Conservation (phyloP, 2,888 invertebrate species). For the Glaucopsyche alexis region DNA sequence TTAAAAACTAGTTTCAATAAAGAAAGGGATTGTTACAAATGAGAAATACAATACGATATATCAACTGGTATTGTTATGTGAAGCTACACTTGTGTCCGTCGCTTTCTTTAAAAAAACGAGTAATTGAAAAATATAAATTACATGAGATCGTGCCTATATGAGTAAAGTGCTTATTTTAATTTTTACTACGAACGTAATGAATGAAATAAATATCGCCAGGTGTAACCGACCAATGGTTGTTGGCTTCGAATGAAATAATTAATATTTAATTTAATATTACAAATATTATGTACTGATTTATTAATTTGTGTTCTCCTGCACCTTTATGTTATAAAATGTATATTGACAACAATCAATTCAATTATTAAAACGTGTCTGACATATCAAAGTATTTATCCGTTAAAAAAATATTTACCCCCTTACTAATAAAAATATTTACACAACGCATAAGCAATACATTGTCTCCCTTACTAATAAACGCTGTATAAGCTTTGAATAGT, state of each 20-base stretch:
- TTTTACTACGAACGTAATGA: constrained; percentile 22
- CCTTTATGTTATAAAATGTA: background rate
- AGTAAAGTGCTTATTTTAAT: constrained; percentile 49
- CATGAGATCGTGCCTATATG: constrained; percentile 71
- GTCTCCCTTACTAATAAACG: no score
- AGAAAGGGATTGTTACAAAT: background rate
- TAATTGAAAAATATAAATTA: constrained; percentile 54
- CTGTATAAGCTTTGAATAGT: no score
- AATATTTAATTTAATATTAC: background rate
- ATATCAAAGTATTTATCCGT: background rate
- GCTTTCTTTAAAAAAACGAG: constrained; percentile 29
- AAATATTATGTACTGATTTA: background rate
- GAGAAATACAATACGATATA: background rate
- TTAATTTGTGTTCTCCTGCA: background rate
- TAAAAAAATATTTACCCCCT: background rate
- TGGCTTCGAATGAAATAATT: background rate
- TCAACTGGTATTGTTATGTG: background rate
- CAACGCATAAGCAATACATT: no score
- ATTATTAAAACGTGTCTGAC: background rate
- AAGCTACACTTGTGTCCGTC: no score
- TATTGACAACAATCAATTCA: background rate
- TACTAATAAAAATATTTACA: no score
- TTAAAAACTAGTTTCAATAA: background rate
- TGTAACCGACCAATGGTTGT: background rate
- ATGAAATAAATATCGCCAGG: constrained; percentile 7